phyloP scores from a whole-genome alignment of 2,888 invertebrate genomes.

The Pyrgus malvae region DNA sequence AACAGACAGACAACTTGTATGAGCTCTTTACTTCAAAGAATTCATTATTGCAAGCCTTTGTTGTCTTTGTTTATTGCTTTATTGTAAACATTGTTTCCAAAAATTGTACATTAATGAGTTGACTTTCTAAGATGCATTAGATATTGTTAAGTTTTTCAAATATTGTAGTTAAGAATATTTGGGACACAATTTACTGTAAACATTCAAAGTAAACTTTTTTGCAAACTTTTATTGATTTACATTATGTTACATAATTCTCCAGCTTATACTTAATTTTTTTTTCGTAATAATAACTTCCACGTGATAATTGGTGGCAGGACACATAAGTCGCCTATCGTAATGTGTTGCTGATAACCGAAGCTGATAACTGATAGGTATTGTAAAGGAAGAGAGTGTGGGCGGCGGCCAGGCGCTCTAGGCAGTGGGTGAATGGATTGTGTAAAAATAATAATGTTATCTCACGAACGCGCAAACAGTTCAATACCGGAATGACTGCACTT shows the following conservation, averaged over 20 bases:
- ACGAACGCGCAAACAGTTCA: background rate
- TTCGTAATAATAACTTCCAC: background rate
- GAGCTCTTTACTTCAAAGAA: background rate
- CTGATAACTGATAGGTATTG: slow-evolving; percentile 9
- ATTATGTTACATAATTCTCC: too few relatives aligned
- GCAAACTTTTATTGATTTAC: too few relatives aligned
- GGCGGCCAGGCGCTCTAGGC: background rate
- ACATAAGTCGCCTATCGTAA: slow-evolving; percentile 4
- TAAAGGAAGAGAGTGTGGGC: background rate
- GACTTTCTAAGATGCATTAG: too few relatives aligned
- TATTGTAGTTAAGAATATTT: too few relatives aligned
- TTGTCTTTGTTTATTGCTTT: background rate
- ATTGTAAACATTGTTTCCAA: background rate
- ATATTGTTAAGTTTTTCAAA: too few relatives aligned
- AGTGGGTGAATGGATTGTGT: background rate
- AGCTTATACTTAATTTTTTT: too few relatives aligned
- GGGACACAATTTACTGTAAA: too few relatives aligned
- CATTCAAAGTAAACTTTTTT: too few relatives aligned
- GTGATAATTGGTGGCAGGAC: slow-evolving; percentile 1
- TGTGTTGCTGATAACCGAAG: slow-evolving; percentile 1
- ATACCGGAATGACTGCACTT: background rate
- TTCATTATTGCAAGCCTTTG: too few relatives aligned
- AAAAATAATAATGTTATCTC: slow-evolving; percentile 5
- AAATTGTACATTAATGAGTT: too few relatives aligned
- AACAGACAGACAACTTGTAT: slow-evolving; percentile 3